Conservation (phyloP, 23 tunicate genomes). For the Trididemnum nubilum region DNA sequence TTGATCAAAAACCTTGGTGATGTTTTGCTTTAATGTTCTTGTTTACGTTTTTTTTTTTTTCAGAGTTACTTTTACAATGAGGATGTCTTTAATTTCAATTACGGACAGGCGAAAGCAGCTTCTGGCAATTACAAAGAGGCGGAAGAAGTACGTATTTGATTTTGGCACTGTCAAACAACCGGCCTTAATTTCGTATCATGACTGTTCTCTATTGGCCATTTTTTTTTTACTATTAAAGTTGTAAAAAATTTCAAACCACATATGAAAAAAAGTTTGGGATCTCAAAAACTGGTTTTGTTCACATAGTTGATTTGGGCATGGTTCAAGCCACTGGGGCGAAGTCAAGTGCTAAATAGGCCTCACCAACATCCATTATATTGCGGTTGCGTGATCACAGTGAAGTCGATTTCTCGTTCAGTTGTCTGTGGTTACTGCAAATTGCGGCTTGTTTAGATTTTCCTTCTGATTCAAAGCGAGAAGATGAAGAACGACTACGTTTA, state of each 20-base stretch:
- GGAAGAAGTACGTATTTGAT: slow-evolving; percentile 91
- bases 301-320: too few species aligned
- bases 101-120: slow-evolving; percentile 95
- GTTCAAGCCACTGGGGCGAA: too few species aligned
- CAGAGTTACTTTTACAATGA: slow-evolving; percentile 98
- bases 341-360: too few species aligned
- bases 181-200: neutral
- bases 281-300: too few species aligned
- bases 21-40: too few species aligned
- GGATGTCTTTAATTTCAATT: slow-evolving; percentile 94
- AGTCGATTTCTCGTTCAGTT: too few species aligned
- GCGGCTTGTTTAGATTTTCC: slow-evolving; percentile 67
- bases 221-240: neutral
- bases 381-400: too few species aligned
- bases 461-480: slow-evolving; percentile 88
- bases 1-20: too few species aligned
- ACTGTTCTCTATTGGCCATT: neutral
- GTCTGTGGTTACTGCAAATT: too few species aligned
- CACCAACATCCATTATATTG: too few species aligned
- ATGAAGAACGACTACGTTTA: slow-evolving; percentile 87
- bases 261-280: too few species aligned
- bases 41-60: neutral
- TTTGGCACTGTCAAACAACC: too few species aligned
- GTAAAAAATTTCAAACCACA: neutral
- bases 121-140: slow-evolving; percentile 98